Base-by-base conservation (phyloP, 2,888 invertebrate genomes). In the Melanchra persicariae region DNA sequence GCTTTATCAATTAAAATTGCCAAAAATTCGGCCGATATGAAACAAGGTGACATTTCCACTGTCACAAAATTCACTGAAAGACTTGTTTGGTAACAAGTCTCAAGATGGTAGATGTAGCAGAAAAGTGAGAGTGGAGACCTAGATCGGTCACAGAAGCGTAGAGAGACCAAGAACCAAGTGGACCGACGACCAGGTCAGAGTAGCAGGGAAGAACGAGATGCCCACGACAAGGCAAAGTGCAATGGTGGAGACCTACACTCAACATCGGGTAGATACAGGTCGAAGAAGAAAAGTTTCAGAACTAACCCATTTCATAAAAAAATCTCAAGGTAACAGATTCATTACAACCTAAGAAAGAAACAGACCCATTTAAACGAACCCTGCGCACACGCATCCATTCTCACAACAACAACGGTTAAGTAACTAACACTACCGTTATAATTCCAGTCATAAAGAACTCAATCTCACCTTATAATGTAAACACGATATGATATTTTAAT, bases 401-500 rank as follows among this genome's bases (percentile, higher is more conserved):
- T 67, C 24, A 45, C 19, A 67, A 37, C 40, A 43, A 55, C 47
- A 55, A 30, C 34, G 66, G n/a, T 37, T 57, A 51, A 57, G 2
- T 52, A n/a, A n/a, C 61, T 45, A 24, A 19, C 71, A 43, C 9
- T 12, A 72, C 72, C 61, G 45, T 78, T 71, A 34, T 79, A 64
- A 73, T 63, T 61, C 22, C 30, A 63, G 37, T 4, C 51, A 49
- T 54, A 49, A 72, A 65, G 58, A 12, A 45, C 24, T 66, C 81
- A 77, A 83, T 78, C 80, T 61, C 24, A 59, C 52, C 52, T 34
- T 71, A 76, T 77, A 65, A 66, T 62, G 62, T 74, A 74, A 74
- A 74, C 77, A 66, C 67, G 43, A 47, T 68, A 51, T 63, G 52
- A 82, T 81, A 71, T 83, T 86, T 87, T 87, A 93, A 93, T 93